A percentile compares a stretch with the other conserved stretches of the same genome.
phyloP scores from a whole-genome alignment of 2,113 vertebrate genomes.

The Gymnocephalus cernua region DNA sequence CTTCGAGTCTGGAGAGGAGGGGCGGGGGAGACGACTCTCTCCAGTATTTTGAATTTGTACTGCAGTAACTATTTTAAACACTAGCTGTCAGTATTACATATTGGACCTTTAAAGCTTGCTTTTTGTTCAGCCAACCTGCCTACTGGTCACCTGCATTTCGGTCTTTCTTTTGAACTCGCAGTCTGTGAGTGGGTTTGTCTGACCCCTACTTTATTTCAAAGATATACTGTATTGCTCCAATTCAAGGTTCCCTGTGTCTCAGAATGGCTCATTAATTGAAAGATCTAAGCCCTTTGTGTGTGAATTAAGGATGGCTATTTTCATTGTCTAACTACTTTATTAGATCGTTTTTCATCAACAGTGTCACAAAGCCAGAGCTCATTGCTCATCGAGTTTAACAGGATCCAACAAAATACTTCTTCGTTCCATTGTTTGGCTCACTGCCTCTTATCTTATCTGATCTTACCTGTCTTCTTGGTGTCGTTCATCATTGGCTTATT shows the following conservation, averaged over 20 bases:
- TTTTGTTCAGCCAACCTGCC: too few relatives aligned
- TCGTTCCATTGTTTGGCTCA: neutral
- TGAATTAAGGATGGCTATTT: neutral
- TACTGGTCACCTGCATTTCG: too few relatives aligned
- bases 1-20: too few relatives aligned
- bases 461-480: neutral
- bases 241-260: conserved; percentile 4
- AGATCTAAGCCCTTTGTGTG: neutral
- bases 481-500: neutral
- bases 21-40: too few relatives aligned
- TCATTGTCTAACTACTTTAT: neutral
- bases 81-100: too few relatives aligned
- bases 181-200: too few relatives aligned
- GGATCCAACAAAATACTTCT: neutral
- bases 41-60: too few relatives aligned
- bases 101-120: too few relatives aligned
- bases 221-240: neutral
- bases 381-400: neutral
- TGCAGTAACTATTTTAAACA: too few relatives aligned
- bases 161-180: too few relatives aligned
- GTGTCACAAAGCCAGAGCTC: neutral
- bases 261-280: conserved; percentile 31
- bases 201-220: neutral
- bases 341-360: neutral
- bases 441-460: neutral